phyloP scores from a whole-genome alignment of 1,140 invertebrate genomes.

The Wasmannia auropunctata region DNA sequence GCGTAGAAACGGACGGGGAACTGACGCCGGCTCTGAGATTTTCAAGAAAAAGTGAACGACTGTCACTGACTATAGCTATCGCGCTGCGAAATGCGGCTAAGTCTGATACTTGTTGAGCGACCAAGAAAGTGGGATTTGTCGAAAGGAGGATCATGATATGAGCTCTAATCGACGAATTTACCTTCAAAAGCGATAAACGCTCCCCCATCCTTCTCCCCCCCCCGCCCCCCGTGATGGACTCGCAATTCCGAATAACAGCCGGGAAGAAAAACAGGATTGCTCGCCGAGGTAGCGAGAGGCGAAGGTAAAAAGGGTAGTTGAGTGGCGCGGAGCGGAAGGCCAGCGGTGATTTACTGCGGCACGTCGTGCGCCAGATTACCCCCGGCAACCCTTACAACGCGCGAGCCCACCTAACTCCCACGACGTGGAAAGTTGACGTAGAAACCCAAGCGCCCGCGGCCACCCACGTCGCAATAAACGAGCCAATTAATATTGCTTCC shows the following conservation, averaged over 20 bases:
- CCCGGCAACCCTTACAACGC: slow-evolving; percentile 68
- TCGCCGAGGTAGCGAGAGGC: slow-evolving; percentile 22
- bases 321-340: slow-evolving; percentile 55
- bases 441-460: slow-evolving; percentile 67
- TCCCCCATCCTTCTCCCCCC: too few relatives aligned
- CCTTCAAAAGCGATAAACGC: neutral
- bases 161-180: slow-evolving; percentile 9
- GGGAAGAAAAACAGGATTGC: slow-evolving; percentile 5
- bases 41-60: neutral
- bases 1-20: neutral
- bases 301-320: slow-evolving; percentile 49
- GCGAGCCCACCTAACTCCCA: slow-evolving; percentile 57
- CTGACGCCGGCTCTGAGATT: neutral
- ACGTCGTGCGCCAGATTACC: slow-evolving; percentile 73
- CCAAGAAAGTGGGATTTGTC: neutral
- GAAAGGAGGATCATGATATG: neutral
- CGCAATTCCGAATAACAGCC: neutral
- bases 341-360: slow-evolving; percentile 69
- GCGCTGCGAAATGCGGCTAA: neutral
- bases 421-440: slow-evolving; percentile 68
- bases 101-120: neutral
- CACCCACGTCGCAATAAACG: slow-evolving; percentile 73
- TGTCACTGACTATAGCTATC: too few relatives aligned
- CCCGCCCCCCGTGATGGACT: neutral
- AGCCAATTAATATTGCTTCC: slow-evolving; percentile 75